These are phyloP conservation scores for Craterocephalus amniculus DNA, from an alignment of 2,797 vertebrate species.

Conservation along the genomic window DNA sequence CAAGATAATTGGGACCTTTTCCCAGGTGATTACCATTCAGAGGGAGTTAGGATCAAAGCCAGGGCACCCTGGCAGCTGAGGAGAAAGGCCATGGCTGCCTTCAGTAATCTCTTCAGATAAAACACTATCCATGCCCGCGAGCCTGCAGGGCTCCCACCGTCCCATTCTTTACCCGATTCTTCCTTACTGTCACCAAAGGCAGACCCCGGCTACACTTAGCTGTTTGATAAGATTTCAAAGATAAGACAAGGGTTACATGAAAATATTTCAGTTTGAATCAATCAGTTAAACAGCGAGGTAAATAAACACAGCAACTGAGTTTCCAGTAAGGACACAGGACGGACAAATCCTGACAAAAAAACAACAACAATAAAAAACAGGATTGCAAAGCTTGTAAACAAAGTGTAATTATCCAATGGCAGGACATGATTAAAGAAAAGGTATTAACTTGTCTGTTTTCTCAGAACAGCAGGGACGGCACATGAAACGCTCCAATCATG, in stretches of 20 bases:
- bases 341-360: background rate
- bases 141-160: constrained; percentile 10
- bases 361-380: background rate
- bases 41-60: constrained; percentile 73
- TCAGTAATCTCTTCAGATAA: constrained; percentile 67
- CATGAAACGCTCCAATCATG: background rate
- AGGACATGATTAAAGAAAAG: background rate
- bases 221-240: constrained; percentile 39
- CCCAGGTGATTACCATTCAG: constrained; percentile 76
- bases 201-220: constrained; percentile 23
- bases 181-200: constrained; percentile 40
- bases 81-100: constrained; percentile 55
- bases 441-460: background rate
- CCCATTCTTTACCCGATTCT: constrained; percentile 40
- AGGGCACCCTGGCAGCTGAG: constrained; percentile 46
- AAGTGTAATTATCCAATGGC: background rate
- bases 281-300: constrained; percentile 8
- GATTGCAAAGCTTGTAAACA: background rate
- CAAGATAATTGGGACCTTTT: constrained; percentile 79
- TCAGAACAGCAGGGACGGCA: background rate
- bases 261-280: constrained; percentile 22
- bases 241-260: constrained; percentile 37
- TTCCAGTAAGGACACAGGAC: background rate
- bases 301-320: constrained; percentile 6
- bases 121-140: constrained; percentile 21